phyloP scores from a whole-genome alignment of 2,797 vertebrate species.

The Huso huso region DNA sequence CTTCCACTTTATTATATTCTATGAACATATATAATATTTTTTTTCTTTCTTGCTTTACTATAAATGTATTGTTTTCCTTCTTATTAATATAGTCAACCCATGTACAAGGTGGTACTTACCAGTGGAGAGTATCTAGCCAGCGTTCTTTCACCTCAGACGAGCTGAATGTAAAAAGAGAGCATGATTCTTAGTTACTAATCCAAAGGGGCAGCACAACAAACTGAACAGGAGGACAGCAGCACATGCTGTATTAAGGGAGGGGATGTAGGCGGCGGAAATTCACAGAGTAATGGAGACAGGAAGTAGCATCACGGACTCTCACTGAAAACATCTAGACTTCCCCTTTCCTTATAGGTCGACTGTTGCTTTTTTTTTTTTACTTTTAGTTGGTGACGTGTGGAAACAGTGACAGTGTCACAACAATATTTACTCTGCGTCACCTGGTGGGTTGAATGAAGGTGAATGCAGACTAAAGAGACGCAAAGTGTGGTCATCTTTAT shows the following conservation, averaged over 20 bases:
- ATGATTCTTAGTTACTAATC: slow-evolving; percentile 58
- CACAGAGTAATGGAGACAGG: slow-evolving; percentile 63
- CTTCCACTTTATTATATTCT: too few species aligned
- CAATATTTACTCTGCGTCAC: neutral
- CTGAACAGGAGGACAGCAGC: slow-evolving; percentile 23
- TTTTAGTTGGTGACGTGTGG: slow-evolving; percentile 17
- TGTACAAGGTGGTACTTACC: slow-evolving; percentile 54
- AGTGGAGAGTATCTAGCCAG: slow-evolving; percentile 65
- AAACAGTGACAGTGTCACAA: slow-evolving; percentile 25
- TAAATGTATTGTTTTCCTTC: too few species aligned
- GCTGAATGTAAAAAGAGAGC: slow-evolving; percentile 55
- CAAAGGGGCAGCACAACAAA: slow-evolving; percentile 29
- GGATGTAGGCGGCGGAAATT: slow-evolving; percentile 66
- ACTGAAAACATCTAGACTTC: slow-evolving; percentile 43
- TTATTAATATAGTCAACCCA: too few species aligned
- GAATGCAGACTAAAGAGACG: too few species aligned
- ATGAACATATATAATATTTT: too few species aligned
- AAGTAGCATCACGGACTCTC: slow-evolving; percentile 73
- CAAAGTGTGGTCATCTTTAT: too few species aligned
- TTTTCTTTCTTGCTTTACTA: too few species aligned
- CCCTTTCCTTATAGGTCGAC: slow-evolving; percentile 58
- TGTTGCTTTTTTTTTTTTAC: neutral
- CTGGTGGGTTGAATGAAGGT: neutral
- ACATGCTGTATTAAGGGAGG: slow-evolving; percentile 48
- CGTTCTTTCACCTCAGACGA: slow-evolving; percentile 63